Base-by-base conservation (phyloP, 2,797 vertebrate genomes). In the Pangasius djambal region DNA sequence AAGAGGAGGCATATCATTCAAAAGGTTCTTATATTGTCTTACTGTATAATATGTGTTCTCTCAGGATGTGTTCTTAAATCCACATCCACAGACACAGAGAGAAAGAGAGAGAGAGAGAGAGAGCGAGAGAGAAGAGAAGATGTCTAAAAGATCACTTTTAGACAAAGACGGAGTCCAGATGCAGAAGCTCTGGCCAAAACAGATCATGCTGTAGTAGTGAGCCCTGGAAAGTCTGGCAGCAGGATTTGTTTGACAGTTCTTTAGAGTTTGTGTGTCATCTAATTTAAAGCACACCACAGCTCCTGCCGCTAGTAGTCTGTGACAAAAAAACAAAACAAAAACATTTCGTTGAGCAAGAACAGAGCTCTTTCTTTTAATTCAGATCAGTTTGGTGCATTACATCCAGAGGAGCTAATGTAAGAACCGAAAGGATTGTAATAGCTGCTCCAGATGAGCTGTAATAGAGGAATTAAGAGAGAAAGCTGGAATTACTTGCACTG, bases 181-280 rank as follows among this genome's bases (percentile, higher is more conserved):
- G 50, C 40, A 48, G 65, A 59, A 87, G 69, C 48, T 84, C 50
- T 86, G 86, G 87, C 89, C 90, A 85, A 81, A 91, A 85, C 78
- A 87, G 90, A 90, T 91, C 89, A 87, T 88, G 89, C 83, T 89
- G 91, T 93, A 93, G 90, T 87, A 93, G 34, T 72, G 69, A 86
- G 22, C 37, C 85, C 44, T 70, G 86, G 86, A 90, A 88, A 74
- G 92, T 92, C 92, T 91, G 86, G 89, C 92, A 77, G 75, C 67
- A 74, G 61, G 89, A 90, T 88, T 89, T 91, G 91, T 90, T 83
- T 89, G 63, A 55, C 89, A 82, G 81, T 92, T 89, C 86, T 90
- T 75, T 31, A 88, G 85, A 91, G 86, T 92, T 92, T 88, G 87
- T 55, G 25, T 87, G 92, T 77, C 86, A 74, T 91, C 89, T 91